A percentile compares a stretch with the other conserved stretches of the same genome.
phyloP scores from a whole-genome alignment of 1,140 invertebrate species.

The Callitettix versicolor region DNA sequence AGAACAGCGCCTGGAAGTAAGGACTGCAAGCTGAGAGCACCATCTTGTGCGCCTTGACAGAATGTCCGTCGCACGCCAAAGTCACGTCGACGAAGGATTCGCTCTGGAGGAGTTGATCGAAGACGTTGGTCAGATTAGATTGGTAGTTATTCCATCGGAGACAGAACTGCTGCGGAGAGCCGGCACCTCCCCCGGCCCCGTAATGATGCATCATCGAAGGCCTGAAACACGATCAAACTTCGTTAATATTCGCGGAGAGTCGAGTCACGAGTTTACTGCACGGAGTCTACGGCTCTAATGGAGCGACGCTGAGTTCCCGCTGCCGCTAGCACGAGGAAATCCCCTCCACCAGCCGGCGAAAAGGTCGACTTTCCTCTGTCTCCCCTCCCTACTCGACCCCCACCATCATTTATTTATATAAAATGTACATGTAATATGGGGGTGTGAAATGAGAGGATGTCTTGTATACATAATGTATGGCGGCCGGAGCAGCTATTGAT shows the following conservation, averaged over 20 bases:
- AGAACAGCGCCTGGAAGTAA: constrained; percentile 83
- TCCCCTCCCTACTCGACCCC: constrained; percentile 5
- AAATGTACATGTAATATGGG: constrained; percentile 28
- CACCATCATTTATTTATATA: constrained; percentile 25
- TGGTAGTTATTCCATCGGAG: constrained; percentile 92
- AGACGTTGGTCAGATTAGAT: constrained; percentile 79
- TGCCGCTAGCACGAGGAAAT: not conserved
- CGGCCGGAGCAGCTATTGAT: constrained; percentile 17
- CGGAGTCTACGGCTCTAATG: constrained; percentile 16
- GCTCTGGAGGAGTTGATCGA: constrained; percentile 81
- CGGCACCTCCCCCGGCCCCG: constrained; percentile 17
- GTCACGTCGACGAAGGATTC: constrained; percentile 89
- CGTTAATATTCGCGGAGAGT: not conserved
- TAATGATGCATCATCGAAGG: constrained; percentile 10
- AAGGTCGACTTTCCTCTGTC: constrained; percentile 11
- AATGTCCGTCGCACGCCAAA: constrained; percentile 79
- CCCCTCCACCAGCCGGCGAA: constrained; percentile 5
- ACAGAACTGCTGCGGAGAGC: constrained; percentile 62
- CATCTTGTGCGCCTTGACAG: constrained; percentile 86
- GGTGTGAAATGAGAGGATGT: constrained; percentile 27
- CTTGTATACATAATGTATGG: constrained; percentile 25
- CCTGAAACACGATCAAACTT: constrained; percentile 6
- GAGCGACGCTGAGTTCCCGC: not conserved
- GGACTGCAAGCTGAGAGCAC: constrained; percentile 84
- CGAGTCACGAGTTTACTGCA: not conserved